These are phyloP conservation scores for Cyanistes caeruleus DNA, from an alignment of 2,113 vertebrate genomes.

Conservation along the genomic window DNA sequence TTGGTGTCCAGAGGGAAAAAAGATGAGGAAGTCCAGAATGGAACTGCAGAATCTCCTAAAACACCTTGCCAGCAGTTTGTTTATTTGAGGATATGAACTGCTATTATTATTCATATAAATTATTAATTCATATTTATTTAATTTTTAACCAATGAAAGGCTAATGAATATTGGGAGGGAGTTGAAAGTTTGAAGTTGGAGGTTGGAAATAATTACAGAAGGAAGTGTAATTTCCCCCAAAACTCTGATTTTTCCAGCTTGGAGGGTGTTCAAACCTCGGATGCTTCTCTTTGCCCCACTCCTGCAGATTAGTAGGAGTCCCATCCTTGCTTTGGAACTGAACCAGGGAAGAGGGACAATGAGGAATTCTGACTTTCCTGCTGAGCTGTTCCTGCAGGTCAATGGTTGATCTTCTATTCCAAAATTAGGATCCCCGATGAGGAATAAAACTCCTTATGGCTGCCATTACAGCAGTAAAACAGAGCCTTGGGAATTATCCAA, in stretches of 20 bases:
- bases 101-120: neutral
- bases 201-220: neutral
- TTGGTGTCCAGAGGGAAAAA: neutral
- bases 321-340: neutral
- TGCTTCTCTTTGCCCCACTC: neutral
- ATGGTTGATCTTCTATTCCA: neutral
- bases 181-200: no score
- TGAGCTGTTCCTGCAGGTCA: neutral
- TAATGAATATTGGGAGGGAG: neutral
- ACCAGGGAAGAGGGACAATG: neutral
- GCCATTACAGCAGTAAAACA: neutral
- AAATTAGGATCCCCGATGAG: neutral
- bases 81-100: neutral
- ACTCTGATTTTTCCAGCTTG: neutral
- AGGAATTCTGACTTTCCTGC: neutral
- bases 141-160: neutral
- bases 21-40: neutral
- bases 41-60: neutral
- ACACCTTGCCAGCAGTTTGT: neutral
- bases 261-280: fast-evolving
- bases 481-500: neutral
- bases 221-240: neutral
- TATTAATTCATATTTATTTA: neutral
- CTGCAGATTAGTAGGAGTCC: neutral
- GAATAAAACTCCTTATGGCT: neutral